These are phyloP conservation scores for Bombyx huttoni DNA, from an alignment of 2,888 invertebrate genomes.

Conservation along the genomic window DNA sequence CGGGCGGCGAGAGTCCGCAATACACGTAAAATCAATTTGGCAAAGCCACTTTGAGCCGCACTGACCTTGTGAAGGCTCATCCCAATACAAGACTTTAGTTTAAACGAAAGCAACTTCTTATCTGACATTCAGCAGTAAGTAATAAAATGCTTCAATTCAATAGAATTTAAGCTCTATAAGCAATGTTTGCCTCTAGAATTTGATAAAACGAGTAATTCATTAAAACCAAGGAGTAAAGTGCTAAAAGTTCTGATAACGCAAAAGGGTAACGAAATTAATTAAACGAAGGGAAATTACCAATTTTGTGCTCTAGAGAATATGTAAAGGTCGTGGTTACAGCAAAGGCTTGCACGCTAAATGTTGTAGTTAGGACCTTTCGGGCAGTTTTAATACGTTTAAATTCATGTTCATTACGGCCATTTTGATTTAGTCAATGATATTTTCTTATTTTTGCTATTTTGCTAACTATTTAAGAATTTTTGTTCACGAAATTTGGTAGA, in stretches of 20 bases:
- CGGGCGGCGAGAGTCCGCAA: slow-evolving; percentile 43
- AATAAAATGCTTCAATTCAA: not conserved
- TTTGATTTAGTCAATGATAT: not conserved
- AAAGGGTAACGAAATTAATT: not conserved
- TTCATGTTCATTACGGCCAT: not conserved
- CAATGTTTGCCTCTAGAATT: not conserved
- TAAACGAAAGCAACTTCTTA: not conserved
- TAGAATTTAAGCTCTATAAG: no score
- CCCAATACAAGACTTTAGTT: slow-evolving; percentile 24
- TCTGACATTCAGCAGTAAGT: not conserved
- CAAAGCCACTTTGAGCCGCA: slow-evolving; percentile 57
- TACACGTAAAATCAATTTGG: slow-evolving; percentile 71
- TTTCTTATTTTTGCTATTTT: not conserved
- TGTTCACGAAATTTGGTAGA: no score
- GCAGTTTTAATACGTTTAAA: not conserved
- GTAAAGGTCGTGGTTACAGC: not conserved
- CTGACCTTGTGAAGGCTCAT: slow-evolving; percentile 45
- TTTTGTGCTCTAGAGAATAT: not conserved
- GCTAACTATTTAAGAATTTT: not conserved
- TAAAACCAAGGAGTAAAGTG: not conserved
- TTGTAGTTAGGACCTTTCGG: not conserved
- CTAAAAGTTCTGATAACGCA: not conserved
- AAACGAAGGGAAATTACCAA: not conserved
- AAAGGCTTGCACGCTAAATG: not conserved
- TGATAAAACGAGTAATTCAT: not conserved